A percentile compares a stretch with the other conserved stretches of the same genome.
Evolutionary conservation across 2,113 vertebrate genomes (phyloP).

Genomic region (Euleptes europaea): DNA sequence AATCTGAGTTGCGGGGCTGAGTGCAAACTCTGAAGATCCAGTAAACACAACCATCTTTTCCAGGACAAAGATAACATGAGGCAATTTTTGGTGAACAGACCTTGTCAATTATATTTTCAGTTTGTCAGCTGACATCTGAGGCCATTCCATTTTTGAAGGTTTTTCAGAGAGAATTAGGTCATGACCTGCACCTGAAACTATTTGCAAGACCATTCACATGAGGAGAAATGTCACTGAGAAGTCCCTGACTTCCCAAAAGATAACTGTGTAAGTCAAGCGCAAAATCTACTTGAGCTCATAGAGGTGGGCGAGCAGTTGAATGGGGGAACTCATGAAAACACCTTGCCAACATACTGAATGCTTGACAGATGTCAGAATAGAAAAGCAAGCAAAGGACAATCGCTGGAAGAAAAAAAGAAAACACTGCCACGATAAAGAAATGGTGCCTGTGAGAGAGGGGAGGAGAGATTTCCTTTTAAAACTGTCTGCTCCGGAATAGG

Average conservation of each 20-base stretch:
- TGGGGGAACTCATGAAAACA: not conserved
- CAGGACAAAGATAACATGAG: not conserved
- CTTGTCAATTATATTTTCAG: not conserved
- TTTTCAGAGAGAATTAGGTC: not conserved
- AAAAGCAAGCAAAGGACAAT: no score
- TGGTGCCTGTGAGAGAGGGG: not conserved
- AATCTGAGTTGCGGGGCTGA: not conserved
- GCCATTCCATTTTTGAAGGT: not conserved
- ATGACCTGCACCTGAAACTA: not conserved
- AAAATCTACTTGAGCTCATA: not conserved
- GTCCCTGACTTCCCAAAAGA: not conserved
- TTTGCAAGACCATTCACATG: not conserved
- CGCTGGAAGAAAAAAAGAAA: not conserved
- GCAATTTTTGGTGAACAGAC: not conserved
- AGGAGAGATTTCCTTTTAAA: no score
- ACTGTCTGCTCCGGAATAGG: not conserved
- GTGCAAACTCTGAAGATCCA: not conserved
- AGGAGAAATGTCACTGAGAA: not conserved
- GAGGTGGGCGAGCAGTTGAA: not conserved
- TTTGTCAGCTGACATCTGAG: not conserved
- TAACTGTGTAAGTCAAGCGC: not conserved
- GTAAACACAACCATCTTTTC: not conserved
- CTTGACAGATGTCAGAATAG: not conserved
- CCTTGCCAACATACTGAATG: not conserved
- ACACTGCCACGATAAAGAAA: not conserved